Evolutionary conservation across 2,888 invertebrate genomes (phyloP).

Genomic region (Muscina levida): DNA sequence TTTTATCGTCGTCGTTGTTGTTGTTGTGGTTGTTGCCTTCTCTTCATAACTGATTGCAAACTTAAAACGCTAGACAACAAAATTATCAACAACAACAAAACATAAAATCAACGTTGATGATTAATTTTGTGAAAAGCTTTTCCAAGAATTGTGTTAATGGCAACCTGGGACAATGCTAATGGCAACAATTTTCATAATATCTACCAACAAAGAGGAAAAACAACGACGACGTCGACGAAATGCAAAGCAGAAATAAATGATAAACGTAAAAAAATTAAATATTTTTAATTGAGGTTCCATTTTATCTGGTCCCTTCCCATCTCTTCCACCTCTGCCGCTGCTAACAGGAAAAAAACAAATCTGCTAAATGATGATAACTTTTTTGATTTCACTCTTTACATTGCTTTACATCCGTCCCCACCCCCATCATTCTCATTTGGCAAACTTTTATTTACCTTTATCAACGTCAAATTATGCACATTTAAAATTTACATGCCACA

Average conservation of each 20-base stretch:
- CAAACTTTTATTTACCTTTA: slow-evolving; percentile 8
- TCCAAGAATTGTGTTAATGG: too few species aligned
- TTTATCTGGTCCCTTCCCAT: too few species aligned
- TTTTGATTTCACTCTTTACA: too few species aligned
- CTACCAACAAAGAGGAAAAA: not conserved
- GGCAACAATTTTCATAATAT: slow-evolving; percentile 11
- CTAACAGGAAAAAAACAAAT: too few species aligned
- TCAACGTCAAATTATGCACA: slow-evolving; percentile 34
- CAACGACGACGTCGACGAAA: not conserved
- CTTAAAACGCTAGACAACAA: not conserved
- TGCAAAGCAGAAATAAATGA: not conserved
- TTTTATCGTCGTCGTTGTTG: too few species aligned
- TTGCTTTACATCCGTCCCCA: too few species aligned
- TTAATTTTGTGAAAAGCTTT: slow-evolving; percentile 12
- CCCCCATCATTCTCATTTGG: too few species aligned
- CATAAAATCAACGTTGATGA: not conserved
- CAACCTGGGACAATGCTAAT: slow-evolving; percentile 3
- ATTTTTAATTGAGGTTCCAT: not conserved
- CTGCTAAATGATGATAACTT: too few species aligned
- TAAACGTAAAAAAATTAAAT: not conserved
- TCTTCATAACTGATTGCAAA: not conserved
- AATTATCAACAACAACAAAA: slow-evolving; percentile 8
- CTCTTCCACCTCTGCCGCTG: too few species aligned
- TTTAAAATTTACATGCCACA: slow-evolving; percentile 33
- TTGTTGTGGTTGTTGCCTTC: not conserved